Percentiles rank a stretch among this genome's conserved stretches.
These are phyloP conservation scores for Rhincodon typus DNA, from an alignment of 2,797 vertebrate genomes.

Conservation along the genomic window DNA sequence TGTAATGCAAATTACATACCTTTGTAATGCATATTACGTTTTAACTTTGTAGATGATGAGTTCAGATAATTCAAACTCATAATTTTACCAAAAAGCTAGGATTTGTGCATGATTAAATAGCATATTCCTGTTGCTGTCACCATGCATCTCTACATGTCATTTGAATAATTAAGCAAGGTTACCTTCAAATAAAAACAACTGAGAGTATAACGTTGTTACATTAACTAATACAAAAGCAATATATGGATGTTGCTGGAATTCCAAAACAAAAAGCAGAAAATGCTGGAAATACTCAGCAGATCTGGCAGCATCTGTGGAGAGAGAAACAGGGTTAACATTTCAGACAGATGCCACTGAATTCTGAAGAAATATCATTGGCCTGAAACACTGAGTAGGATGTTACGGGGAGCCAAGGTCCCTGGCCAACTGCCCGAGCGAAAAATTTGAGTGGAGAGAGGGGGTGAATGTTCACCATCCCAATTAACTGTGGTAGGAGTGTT, in stretches of 20 bases:
- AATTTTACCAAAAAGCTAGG: neutral
- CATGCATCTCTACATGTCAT: neutral
- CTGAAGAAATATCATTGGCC: neutral
- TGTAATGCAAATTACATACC: constrained; percentile 33
- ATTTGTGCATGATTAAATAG: neutral
- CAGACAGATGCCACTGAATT: neutral
- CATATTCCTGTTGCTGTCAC: neutral
- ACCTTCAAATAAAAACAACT: neutral
- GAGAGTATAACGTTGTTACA: neutral
- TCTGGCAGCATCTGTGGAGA: neutral
- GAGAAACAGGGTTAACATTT: neutral
- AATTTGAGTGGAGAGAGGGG: no score
- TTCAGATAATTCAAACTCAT: constrained; percentile 4
- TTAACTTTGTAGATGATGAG: constrained; percentile 1
- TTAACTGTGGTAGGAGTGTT: no score
- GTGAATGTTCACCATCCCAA: neutral
- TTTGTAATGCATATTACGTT: neutral
- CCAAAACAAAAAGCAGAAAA: neutral
- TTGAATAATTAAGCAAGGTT: constrained; percentile 14
- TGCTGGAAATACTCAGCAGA: neutral
- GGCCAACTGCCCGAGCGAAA: neutral
- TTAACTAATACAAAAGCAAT: neutral
- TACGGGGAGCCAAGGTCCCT: no score
- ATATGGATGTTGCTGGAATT: neutral
- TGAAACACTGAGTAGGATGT: neutral